phyloP scores from a whole-genome alignment of 1,140 invertebrate genomes.

The Heliothis virescens region DNA sequence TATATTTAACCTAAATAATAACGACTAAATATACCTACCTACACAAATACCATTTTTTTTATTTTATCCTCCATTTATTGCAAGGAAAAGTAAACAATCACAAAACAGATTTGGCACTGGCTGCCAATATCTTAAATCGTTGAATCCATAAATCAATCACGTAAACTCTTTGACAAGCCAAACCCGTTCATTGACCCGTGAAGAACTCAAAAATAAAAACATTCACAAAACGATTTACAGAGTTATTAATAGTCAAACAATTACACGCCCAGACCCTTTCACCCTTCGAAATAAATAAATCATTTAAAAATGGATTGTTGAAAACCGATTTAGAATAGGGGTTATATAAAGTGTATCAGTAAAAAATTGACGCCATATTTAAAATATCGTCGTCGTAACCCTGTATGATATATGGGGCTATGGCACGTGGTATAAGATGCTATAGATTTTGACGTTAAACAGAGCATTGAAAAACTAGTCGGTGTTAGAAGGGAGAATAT shows the following conservation, averaged over 20 bases:
- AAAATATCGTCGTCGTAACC: conserved; percentile 67
- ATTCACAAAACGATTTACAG: neutral
- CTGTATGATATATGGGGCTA: conserved; percentile 72
- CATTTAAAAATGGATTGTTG: conserved; percentile 44
- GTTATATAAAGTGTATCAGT: conserved; percentile 59
- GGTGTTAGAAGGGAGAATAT: conserved; percentile 7
- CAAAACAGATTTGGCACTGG: neutral
- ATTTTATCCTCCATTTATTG: no score
- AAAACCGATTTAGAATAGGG: conserved; percentile 39
- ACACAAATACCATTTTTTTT: no score
- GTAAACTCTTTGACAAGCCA: neutral
- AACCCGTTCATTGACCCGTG: conserved; percentile 17
- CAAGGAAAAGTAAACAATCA: neutral
- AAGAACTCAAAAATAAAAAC: conserved; percentile 31
- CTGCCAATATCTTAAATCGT: neutral
- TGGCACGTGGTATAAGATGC: conserved; percentile 68
- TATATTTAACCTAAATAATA: no score
- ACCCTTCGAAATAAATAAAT: conserved; percentile 47
- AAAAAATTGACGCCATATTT: conserved; percentile 74
- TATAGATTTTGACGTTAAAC: conserved; percentile 72
- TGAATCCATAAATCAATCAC: conserved; percentile 3
- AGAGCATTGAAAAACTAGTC: conserved; percentile 52
- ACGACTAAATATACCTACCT: no score
- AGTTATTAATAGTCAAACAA: conserved; percentile 41
- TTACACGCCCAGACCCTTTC: conserved; percentile 12